Conservation (phyloP, 92 coral and sea anemone species). For the Desmophyllum pertusum region DNA sequence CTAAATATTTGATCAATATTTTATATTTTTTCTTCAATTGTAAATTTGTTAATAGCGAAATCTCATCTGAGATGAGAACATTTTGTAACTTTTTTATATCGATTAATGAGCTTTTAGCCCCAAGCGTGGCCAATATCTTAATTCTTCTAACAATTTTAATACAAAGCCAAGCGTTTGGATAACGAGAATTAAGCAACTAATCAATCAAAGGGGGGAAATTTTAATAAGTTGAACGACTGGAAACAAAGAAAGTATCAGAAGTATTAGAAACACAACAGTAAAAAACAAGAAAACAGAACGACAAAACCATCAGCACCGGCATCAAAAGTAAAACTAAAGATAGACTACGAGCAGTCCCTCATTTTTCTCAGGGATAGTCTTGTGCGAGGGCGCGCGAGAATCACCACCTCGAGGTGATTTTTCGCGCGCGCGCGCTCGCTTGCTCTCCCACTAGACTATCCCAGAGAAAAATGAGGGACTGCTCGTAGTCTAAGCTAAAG, state of each 20-base stretch:
- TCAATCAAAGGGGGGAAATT: not conserved
- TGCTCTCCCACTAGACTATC: too few relatives aligned
- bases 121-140: not conserved
- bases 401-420: too few relatives aligned
- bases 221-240: not conserved
- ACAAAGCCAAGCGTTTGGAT: too few relatives aligned
- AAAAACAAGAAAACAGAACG: too few relatives aligned
- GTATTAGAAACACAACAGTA: not conserved
- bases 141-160: not conserved
- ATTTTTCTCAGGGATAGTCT: too few relatives aligned
- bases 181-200: not conserved
- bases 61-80: not conserved
- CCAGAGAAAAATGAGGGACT: too few relatives aligned
- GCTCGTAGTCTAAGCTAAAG: not conserved
- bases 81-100: not conserved
- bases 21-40: conserved; percentile 11
- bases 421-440: too few relatives aligned
- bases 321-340: too few relatives aligned
- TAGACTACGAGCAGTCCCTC: too few relatives aligned
- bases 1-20: not conserved
- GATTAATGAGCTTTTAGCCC: not conserved
- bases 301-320: too few relatives aligned
- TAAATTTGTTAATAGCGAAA: conserved; percentile 22
- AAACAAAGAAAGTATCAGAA: not conserved
- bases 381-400: too few relatives aligned